Percentiles rank a stretch among this genome's conserved stretches.
phyloP scores from a whole-genome alignment of 2,888 invertebrate genomes.

The Ennomos fuscantarius region DNA sequence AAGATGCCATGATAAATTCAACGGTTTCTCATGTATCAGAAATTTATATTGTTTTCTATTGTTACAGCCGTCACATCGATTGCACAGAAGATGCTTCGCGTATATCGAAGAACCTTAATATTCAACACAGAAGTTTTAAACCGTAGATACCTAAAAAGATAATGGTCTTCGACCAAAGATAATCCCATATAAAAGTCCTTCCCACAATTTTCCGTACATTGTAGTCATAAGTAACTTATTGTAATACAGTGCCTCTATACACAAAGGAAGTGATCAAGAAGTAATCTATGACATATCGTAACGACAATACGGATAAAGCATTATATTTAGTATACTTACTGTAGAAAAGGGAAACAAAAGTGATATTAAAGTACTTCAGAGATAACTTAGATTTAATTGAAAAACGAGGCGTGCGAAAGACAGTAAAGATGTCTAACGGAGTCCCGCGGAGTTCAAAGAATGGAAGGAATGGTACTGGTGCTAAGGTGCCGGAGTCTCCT shows the following conservation, averaged over 20 bases:
- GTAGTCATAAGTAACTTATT: constrained; percentile 39
- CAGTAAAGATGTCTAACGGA: constrained; percentile 71
- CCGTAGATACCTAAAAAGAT: constrained; percentile 61
- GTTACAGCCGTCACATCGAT: constrained; percentile 56
- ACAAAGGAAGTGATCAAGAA: constrained; percentile 40
- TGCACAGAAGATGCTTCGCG: constrained; percentile 53
- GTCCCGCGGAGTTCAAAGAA: constrained; percentile 51
- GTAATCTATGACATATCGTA: constrained; percentile 56
- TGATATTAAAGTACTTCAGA: constrained; percentile 43
- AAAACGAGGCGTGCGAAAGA: constrained; percentile 45
- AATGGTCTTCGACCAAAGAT: constrained; percentile 69
- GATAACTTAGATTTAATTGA: constrained; percentile 29
- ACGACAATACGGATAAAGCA: constrained; percentile 52
- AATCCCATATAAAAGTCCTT: constrained; percentile 44
- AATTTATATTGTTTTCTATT: constrained; percentile 42
- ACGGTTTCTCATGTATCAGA: background rate
- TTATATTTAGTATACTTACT: constrained; percentile 34
- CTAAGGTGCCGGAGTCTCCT: constrained; percentile 57
- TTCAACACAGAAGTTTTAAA: constrained; percentile 56
- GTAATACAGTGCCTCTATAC: constrained; percentile 42
- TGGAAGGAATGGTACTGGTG: constrained; percentile 65
- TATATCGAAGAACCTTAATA: constrained; percentile 44
- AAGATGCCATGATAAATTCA: background rate
- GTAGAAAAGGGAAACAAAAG: constrained; percentile 23
- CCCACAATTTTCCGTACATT: constrained; percentile 41